A percentile compares a stretch with the other conserved stretches of the same genome.
phyloP scores from a whole-genome alignment of 2,797 vertebrate species.

The Falco concolor region DNA sequence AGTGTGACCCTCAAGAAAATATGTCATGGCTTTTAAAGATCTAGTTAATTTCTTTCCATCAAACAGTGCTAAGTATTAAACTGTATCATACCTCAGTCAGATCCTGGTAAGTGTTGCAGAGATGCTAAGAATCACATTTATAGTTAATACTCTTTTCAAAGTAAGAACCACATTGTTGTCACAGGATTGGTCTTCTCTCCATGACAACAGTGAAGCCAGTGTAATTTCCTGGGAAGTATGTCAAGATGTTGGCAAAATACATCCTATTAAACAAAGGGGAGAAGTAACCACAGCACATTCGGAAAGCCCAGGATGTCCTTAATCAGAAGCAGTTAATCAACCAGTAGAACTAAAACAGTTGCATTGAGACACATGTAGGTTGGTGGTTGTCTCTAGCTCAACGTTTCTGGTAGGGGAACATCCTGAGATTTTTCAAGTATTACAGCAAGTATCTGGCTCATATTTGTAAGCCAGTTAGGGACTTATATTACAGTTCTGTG shows the following conservation, averaged over 20 bases:
- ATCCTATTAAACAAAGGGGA: background rate
- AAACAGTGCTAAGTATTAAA: background rate
- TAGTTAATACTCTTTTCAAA: background rate
- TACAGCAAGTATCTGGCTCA: background rate
- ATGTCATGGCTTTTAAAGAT: background rate
- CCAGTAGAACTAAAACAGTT: background rate
- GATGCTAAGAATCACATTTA: background rate
- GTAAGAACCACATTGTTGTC: background rate
- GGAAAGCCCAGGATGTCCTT: background rate
- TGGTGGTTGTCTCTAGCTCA: background rate
- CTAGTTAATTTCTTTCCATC: background rate
- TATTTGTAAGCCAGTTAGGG: background rate
- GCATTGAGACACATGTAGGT: background rate
- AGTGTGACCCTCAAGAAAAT: background rate
- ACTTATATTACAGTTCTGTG: background rate
- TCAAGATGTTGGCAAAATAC: background rate
- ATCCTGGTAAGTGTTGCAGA: background rate
- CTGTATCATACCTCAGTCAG: background rate
- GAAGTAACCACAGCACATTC: background rate
- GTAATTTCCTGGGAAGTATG: background rate
- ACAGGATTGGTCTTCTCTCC: background rate
- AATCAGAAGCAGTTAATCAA: background rate
- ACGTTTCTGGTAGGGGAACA: background rate
- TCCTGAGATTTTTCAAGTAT: background rate
- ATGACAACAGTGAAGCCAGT: background rate